Conservation (phyloP, 2,113 vertebrate genomes). For the Sylvia atricapilla region DNA sequence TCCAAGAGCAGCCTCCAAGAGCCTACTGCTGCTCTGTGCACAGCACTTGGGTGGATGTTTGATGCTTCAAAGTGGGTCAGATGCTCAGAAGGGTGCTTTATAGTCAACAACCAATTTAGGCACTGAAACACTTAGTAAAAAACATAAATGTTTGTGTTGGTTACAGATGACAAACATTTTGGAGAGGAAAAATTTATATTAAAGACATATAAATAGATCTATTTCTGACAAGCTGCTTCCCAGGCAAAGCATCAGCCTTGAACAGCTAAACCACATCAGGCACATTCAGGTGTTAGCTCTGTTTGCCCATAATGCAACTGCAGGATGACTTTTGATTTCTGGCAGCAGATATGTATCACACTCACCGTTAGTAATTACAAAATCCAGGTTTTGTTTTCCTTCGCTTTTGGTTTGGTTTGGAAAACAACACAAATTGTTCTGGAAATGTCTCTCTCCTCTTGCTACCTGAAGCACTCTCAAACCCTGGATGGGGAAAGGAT, state of each 20-base stretch:
- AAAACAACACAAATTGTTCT: not conserved
- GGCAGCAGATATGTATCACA: not conserved
- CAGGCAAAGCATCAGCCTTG: not conserved
- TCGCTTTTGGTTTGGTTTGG: not conserved
- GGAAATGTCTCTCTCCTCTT: not conserved
- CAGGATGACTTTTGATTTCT: not conserved
- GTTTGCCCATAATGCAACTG: not conserved
- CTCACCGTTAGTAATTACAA: not conserved
- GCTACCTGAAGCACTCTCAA: not conserved
- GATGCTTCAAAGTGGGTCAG: conserved; percentile 61
- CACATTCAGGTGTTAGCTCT: not conserved
- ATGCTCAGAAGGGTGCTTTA: not conserved
- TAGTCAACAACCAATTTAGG: not conserved
- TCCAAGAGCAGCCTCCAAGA: not conserved
- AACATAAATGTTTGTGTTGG: not conserved
- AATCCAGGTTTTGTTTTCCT: not conserved
- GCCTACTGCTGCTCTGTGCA: not conserved
- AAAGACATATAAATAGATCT: not conserved
- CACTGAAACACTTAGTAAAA: not conserved
- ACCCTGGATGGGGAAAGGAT: not conserved
- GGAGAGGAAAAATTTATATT: not conserved
- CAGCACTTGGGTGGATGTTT: not conserved
- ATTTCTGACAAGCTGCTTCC: not conserved
- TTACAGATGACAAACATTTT: not conserved
- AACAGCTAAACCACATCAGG: not conserved